Percentiles rank a stretch among this genome's conserved stretches.
phyloP scores from a whole-genome alignment of 92 coral and sea anemone genomes.

The Siderastrea siderea region DNA sequence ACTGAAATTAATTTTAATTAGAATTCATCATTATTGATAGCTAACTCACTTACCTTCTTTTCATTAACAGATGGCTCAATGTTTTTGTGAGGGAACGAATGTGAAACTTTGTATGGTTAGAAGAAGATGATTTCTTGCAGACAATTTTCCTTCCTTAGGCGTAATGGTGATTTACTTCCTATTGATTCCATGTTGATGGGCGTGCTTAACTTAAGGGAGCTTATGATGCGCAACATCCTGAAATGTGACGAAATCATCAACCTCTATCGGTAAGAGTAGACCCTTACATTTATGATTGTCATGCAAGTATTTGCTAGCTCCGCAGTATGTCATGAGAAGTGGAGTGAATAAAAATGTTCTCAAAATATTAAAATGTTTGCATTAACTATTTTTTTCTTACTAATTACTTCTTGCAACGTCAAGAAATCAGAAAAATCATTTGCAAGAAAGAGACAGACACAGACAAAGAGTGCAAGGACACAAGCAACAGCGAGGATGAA shows the following conservation, averaged over 20 bases:
- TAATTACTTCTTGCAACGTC: too few species aligned
- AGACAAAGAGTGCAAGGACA: too few species aligned
- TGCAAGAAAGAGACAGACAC: too few species aligned
- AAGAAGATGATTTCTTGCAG: not conserved
- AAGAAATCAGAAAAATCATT: too few species aligned
- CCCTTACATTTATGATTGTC: slow-evolving; percentile 1
- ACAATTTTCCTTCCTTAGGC: not conserved
- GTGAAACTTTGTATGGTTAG: not conserved
- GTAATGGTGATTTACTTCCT: not conserved
- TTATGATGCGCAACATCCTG: not conserved
- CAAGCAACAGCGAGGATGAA: too few species aligned
- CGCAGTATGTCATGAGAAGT: slow-evolving; percentile 2
- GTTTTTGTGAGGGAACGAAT: slow-evolving; percentile 1
- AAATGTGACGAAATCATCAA: slow-evolving; percentile 4
- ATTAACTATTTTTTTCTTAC: too few species aligned
- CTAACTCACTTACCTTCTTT: not conserved
- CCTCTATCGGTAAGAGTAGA: slow-evolving; percentile 6
- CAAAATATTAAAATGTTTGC: too few species aligned
- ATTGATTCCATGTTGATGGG: not conserved
- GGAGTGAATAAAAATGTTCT: not conserved
- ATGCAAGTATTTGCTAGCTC: slow-evolving; percentile 1
- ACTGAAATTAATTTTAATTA: not conserved
- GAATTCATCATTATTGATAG: not conserved
- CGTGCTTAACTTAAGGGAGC: slow-evolving; percentile 1
- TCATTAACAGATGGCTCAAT: slow-evolving; percentile 8